Evolutionary conservation across 2,888 invertebrate genomes (phyloP), one percentile per base, ranked within the genome.

Genomic region (Hyles lineata): DNA sequence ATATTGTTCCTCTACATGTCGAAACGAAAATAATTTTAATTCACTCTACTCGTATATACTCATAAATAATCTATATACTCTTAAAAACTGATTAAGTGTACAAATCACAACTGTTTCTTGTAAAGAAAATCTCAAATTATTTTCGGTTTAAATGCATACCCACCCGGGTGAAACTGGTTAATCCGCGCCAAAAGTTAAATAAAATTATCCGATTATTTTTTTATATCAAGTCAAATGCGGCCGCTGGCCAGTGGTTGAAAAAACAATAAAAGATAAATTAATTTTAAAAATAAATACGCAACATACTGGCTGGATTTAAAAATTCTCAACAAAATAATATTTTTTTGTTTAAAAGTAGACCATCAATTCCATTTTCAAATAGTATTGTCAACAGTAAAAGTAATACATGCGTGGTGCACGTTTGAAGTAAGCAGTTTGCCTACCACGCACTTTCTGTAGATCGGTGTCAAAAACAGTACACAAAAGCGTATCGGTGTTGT

Each of bases 381-480:
- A 43, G 43, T 43, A 11, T 11, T 43, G 43, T 43, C 43, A 43
- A 43, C 43, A 43, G 2, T 43, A 11, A 11, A 11, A 43, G 19
- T n/a, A 55, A 23, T 11, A 62, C 21, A 17, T 62, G 32, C 29
- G 67, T 71, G 62, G 69, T 77, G 78, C 73, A 77, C 72, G 75
- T 75, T 77, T 71, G 76, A 77, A 72, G 74, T 69, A 63, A 72
- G 75, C 75, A 74, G 70, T 55, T 17, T 74, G 74, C 74, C 77
- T 76, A 77, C 70, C 72, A 73, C 78, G 79, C 79, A 77, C 52
- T 74, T 74, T 73, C 74, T 75, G 11, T 35, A 62, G 72, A 77
- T 80, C 74, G 78, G 76, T 84, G 80, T 82, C 80, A 81, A 84
- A 83, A 79, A 77, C 70, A 77, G 74, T 73, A 75, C 74, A 76